phyloP scores from a whole-genome alignment of 2,113 vertebrate species.

The Saimiri boliviensis region DNA sequence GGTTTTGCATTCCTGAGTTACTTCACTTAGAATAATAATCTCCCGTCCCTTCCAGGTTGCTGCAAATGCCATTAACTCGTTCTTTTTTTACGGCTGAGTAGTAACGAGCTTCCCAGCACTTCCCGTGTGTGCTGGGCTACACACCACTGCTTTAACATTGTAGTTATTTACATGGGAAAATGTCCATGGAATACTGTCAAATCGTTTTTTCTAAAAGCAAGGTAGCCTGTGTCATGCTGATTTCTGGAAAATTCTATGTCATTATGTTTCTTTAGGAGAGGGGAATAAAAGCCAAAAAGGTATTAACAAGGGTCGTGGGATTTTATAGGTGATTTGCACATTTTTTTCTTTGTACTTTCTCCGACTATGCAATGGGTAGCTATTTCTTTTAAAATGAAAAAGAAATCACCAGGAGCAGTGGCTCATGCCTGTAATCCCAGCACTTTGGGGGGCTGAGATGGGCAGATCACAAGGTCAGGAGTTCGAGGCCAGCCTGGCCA shows the following conservation, averaged over 20 bases:
- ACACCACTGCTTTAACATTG: not conserved
- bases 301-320: not conserved
- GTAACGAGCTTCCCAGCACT: not conserved
- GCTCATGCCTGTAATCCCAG: too few relatives aligned
- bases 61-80: too few relatives aligned
- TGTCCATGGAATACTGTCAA: not conserved
- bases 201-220: not conserved
- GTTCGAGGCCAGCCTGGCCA: too few relatives aligned
- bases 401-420: not conserved
- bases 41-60: too few relatives aligned
- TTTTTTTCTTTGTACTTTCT: not conserved
- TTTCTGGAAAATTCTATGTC: not conserved
- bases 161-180: not conserved
- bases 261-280: not conserved
- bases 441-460: too few relatives aligned
- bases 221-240: not conserved
- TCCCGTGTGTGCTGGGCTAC: too few relatives aligned
- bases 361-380: not conserved
- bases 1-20: too few relatives aligned
- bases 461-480: too few relatives aligned
- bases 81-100: too few relatives aligned
- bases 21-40: too few relatives aligned
- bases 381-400: not conserved
- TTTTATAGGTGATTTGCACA: not conserved
- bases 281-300: not conserved